Evolutionary conservation across 2,113 vertebrate genomes (phyloP).

Genomic region (Ondatra zibethicus): DNA sequence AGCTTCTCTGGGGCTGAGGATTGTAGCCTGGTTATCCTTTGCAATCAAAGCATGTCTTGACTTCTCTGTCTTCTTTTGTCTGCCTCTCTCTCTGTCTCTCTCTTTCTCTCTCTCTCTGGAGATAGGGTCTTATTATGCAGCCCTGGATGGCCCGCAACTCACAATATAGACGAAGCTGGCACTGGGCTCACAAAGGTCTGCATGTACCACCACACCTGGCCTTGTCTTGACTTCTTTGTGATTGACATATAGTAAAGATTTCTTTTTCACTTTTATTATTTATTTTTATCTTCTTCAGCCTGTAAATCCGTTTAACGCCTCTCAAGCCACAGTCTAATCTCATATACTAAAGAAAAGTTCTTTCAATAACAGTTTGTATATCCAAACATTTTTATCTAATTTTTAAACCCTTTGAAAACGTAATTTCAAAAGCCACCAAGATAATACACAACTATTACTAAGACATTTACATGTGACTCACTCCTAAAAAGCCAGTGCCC

Average conservation of each 20-base stretch:
- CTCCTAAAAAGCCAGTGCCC: not conserved
- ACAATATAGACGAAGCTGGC: not conserved
- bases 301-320: not conserved
- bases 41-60: not conserved
- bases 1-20: too few relatives aligned
- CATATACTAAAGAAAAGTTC: not conserved
- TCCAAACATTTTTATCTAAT: not conserved
- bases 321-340: not conserved
- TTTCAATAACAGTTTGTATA: not conserved
- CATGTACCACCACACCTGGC: not conserved
- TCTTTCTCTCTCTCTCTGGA: not conserved
- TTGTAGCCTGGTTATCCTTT: too few relatives aligned
- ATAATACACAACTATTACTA: not conserved
- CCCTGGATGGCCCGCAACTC: not conserved
- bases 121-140: not conserved
- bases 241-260: not conserved
- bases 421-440: not conserved
- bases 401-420: not conserved
- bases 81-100: not conserved
- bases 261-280: not conserved
- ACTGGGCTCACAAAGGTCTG: not conserved
- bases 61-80: not conserved
- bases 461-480: not conserved
- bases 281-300: not conserved
- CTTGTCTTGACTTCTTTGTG: not conserved